Base-by-base conservation (phyloP, 1,140 invertebrate genomes). In the Trachymyrmex septentrionalis region DNA sequence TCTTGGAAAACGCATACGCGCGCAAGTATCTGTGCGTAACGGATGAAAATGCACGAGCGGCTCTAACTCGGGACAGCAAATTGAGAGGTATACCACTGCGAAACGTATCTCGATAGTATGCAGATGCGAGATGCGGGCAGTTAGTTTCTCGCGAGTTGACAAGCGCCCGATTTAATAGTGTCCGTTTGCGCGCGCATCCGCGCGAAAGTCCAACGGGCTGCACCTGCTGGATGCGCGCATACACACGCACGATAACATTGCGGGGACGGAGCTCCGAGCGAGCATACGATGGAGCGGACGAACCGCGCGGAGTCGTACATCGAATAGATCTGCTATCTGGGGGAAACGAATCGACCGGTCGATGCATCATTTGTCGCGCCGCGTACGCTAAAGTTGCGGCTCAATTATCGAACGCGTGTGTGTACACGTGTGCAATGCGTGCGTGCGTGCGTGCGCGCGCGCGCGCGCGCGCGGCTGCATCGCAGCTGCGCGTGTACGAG, bases 331-430 rank as follows among this genome's bases (percentile, higher is more conserved):
- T 77, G 78, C 90, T 93, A 93, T 93, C 92, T 92, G 86, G 80
- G 73, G 90, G 88, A 92, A 93, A 93, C 91, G 87, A 91, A 93
- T 92, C 87, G 86, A 92, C 87, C 75, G 77, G 85, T 75, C 91
- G 92, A 93, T 93, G 91, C 92, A 91, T 93, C 89, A 92, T 93
- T 92, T 92, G 92, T 92, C 92, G 90, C 77, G 86, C 81, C 75
- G 27, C 67, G 63, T 69, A 84, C 76, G 73, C 66, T 89, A 81
- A 87, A 80, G 86, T 85, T 86, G 92, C 87, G 87, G 92, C 93
- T 93, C 92, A 93, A 93, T 93, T 93, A 93, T 92, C 87, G 76
- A 84, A 21, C 30, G 78, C 85, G 55, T 55, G n/a, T 55, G n/a
- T 63, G 10, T 67, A 34, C 53, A 59, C 14, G 48, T 53, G 78